phyloP scores from a whole-genome alignment of 2,888 invertebrate species.

The Drosophila neotestacea region DNA sequence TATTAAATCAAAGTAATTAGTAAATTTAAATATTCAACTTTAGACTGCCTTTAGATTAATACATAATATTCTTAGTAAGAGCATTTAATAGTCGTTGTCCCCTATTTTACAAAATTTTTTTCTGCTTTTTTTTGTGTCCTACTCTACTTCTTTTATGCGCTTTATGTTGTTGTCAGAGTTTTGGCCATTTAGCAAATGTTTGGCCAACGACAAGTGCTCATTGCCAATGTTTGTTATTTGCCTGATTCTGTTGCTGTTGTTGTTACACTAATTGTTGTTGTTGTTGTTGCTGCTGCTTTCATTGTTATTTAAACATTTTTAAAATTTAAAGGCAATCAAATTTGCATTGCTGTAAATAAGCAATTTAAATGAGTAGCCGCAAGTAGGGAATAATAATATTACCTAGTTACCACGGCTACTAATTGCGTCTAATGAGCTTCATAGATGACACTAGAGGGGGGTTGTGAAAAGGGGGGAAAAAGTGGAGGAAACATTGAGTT shows the following conservation, averaged over 20 bases:
- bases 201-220: constrained; percentile 66
- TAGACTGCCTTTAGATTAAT: too few species aligned
- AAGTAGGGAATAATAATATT: constrained; percentile 48
- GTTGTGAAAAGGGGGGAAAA: neutral
- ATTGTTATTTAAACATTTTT: constrained; percentile 54
- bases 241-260: constrained; percentile 21
- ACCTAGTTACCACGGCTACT: constrained; percentile 50
- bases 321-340: constrained; percentile 71
- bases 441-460: neutral
- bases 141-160: constrained; percentile 18
- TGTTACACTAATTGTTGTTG: constrained; percentile 10
- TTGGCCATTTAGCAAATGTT: constrained; percentile 72
- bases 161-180: constrained; percentile 43
- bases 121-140: constrained; percentile 1
- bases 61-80: neutral
- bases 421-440: constrained; percentile 71
- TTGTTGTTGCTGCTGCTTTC: constrained; percentile 21
- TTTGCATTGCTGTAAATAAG: constrained; percentile 75
- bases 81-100: constrained; percentile 6
- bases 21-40: neutral
- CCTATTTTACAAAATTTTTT: neutral
- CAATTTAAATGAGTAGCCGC: constrained; percentile 62
- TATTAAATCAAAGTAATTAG: too few species aligned
- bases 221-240: constrained; percentile 69
- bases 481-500: neutral